Percentiles rank a stretch among this genome's conserved stretches.
phyloP scores from a whole-genome alignment of 2,888 invertebrate genomes.

The Acutogordius australiensis region DNA sequence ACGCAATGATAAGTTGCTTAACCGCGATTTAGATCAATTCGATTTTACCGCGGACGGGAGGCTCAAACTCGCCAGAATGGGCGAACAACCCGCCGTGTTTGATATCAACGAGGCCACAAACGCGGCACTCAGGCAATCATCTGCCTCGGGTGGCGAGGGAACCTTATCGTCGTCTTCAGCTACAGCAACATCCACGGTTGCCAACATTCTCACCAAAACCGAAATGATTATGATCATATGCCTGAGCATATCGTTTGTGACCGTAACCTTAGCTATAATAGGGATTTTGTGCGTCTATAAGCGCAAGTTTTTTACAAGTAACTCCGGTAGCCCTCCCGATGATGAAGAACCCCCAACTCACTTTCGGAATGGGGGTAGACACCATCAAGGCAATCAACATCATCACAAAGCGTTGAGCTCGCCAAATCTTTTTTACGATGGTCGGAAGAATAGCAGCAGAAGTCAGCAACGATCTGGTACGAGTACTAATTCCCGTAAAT shows the following conservation, averaged over 20 bases:
- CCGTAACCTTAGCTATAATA: not conserved
- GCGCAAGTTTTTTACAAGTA: not conserved
- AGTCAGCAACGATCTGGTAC: too few species aligned
- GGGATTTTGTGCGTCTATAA: not conserved
- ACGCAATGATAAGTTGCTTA: not conserved
- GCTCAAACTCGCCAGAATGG: not conserved
- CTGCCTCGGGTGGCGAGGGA: not conserved
- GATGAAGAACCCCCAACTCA: too few species aligned
- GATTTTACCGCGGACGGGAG: not conserved
- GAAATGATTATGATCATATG: not conserved
- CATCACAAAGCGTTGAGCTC: too few species aligned
- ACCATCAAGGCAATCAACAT: too few species aligned
- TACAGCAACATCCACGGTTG: too few species aligned
- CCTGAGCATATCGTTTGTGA: not conserved
- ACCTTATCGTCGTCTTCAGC: not conserved
- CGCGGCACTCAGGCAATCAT: not conserved
- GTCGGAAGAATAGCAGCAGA: too few species aligned
- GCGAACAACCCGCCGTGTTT: not conserved
- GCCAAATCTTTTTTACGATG: too few species aligned
- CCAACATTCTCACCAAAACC: not conserved
- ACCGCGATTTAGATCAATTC: not conserved
- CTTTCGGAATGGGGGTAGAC: too few species aligned
- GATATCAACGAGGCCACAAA: not conserved
- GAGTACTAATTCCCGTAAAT: too few species aligned
- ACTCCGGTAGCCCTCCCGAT: not conserved